Conservation (phyloP, 2,888 invertebrate genomes). For the Eristalis intricaria region DNA sequence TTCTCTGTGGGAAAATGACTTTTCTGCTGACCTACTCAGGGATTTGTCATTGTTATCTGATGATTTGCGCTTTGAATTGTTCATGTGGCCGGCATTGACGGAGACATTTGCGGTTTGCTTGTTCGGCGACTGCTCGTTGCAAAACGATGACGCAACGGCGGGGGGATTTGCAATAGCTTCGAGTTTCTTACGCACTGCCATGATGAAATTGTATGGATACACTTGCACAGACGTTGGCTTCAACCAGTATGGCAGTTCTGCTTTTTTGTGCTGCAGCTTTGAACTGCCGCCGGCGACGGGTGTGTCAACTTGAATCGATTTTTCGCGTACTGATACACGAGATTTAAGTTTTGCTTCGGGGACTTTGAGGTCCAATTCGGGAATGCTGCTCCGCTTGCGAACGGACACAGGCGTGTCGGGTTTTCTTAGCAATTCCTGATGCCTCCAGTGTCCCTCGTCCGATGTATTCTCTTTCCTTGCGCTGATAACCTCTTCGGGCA, state of each 20-base stretch:
- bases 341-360: slow-evolving; percentile 58
- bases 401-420: not conserved
- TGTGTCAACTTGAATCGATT: slow-evolving; percentile 63
- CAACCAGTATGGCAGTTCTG: slow-evolving; percentile 79
- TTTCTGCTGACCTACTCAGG: slow-evolving; percentile 4
- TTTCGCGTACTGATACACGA: slow-evolving; percentile 56
- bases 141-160: slow-evolving; percentile 33
- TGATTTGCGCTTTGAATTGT: slow-evolving; percentile 53
- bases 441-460: not conserved
- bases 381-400: slow-evolving; percentile 37
- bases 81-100: slow-evolving; percentile 18
- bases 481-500: not conserved
- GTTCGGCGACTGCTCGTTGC: slow-evolving; percentile 4
- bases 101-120: slow-evolving; percentile 30
- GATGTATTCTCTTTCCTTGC: not conserved
- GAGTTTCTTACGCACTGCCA: slow-evolving; percentile 84
- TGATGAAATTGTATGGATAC: slow-evolving; percentile 85
- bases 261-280: slow-evolving; percentile 26
- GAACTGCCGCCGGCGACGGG: not conserved
- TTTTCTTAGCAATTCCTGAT: not conserved
- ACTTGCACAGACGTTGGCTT: slow-evolving; percentile 80
- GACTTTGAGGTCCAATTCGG: slow-evolving; percentile 59
- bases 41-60: slow-evolving; percentile 35
- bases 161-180: slow-evolving; percentile 76
- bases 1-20: slow-evolving; percentile 7